Conservation (phyloP, 2,888 invertebrate species). For the Meiosimyza platycephala region DNA sequence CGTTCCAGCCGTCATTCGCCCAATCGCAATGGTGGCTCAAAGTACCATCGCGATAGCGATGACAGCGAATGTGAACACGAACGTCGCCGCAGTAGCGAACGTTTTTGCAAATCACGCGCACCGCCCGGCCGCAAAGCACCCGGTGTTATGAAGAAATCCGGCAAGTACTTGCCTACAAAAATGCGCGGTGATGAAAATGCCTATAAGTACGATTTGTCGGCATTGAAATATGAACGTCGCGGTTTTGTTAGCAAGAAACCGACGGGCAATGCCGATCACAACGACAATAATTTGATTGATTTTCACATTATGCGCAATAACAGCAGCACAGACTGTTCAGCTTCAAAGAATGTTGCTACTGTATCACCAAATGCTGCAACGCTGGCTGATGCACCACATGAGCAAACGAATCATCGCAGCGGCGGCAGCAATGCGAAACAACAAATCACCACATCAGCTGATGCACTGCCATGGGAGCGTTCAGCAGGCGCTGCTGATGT, state of each 20-base stretch:
- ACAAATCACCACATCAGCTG: slow-evolving; percentile 54
- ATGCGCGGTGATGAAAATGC: slow-evolving; percentile 63
- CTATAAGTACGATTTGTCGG: slow-evolving; percentile 65
- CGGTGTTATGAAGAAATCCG: slow-evolving; percentile 61
- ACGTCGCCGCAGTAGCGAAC: slow-evolving; percentile 73
- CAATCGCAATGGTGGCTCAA: slow-evolving; percentile 48
- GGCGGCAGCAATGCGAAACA: slow-evolving; percentile 35
- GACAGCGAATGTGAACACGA: slow-evolving; percentile 75
- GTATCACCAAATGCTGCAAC: not conserved
- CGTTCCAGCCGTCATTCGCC: slow-evolving; percentile 65
- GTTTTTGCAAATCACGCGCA: slow-evolving; percentile 73
- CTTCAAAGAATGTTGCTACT: not conserved
- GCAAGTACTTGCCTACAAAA: slow-evolving; percentile 56
- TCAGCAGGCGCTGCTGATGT: slow-evolving; percentile 59
- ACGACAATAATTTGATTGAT: slow-evolving; percentile 67
- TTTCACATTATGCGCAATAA: slow-evolving; percentile 52
- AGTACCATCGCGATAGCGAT: slow-evolving; percentile 64
- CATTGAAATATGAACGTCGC: slow-evolving; percentile 65
- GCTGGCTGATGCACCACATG: slow-evolving; percentile 30
- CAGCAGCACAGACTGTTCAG: not conserved
- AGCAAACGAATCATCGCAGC: slow-evolving; percentile 39
- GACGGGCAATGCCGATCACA: slow-evolving; percentile 58
- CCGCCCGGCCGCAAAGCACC: slow-evolving; percentile 70
- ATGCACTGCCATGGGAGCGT: slow-evolving; percentile 66
- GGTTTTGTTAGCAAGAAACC: slow-evolving; percentile 65